A percentile compares a stretch with the other conserved stretches of the same genome.
Conservation (phyloP, 1,140 invertebrate genomes). For the Drosophila chauvacae region DNA sequence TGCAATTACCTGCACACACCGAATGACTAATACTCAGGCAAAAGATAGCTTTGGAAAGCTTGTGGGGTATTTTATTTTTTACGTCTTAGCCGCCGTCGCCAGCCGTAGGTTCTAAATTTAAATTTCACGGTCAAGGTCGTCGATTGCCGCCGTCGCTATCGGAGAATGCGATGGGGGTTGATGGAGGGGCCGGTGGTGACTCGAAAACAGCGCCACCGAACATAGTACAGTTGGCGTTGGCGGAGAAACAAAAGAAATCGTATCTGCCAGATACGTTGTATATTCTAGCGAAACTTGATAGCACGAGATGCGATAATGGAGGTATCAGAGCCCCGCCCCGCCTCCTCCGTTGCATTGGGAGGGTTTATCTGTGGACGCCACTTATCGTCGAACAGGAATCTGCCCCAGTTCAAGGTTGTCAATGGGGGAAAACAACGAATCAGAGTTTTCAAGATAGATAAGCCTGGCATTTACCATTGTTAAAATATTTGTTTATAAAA, state of each 20-base stretch:
- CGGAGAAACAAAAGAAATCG: constrained; percentile 57
- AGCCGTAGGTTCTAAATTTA: constrained; percentile 73
- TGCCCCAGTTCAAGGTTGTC: constrained; percentile 45
- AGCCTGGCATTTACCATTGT: constrained; percentile 3
- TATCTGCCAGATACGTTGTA: constrained; percentile 46
- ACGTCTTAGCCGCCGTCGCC: constrained; percentile 58
- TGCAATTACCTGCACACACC: constrained; percentile 31
- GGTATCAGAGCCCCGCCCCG: constrained; percentile 10
- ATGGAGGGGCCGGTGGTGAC: background rate
- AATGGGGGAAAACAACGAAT: constrained; percentile 9
- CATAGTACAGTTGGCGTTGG: constrained; percentile 55
- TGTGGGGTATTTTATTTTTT: constrained; percentile 66
- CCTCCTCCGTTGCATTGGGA: constrained; percentile 8
- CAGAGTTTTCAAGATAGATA: constrained; percentile 5
- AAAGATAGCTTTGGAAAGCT: constrained; percentile 50
- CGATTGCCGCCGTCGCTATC: constrained; percentile 47
- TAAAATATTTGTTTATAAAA: background rate
- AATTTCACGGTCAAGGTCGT: constrained; percentile 81
- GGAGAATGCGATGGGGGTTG: constrained; percentile 20
- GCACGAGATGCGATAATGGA: constrained; percentile 21
- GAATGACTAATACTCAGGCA: constrained; percentile 34
- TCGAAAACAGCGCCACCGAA: constrained; percentile 12
- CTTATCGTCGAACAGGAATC: constrained; percentile 32
- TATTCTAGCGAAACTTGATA: constrained; percentile 39
- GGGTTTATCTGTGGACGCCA: constrained; percentile 11